Conservation (phyloP, 2,113 vertebrate genomes). For the Oxygymnocypris stewartii region DNA sequence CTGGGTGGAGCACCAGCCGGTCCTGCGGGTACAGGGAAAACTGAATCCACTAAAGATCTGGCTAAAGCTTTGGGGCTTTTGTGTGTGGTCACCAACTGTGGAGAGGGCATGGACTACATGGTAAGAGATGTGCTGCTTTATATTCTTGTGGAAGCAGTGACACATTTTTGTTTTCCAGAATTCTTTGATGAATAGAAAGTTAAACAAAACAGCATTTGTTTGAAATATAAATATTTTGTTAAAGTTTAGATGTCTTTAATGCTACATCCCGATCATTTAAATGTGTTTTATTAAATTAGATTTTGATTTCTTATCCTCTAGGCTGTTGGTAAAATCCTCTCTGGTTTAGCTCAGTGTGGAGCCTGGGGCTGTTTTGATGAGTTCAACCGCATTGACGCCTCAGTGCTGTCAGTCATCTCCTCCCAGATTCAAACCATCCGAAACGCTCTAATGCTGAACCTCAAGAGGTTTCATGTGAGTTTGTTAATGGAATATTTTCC, state of each 20-base stretch:
- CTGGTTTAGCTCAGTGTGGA: constrained; percentile 92
- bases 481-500: neutral
- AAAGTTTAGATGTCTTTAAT: neutral
- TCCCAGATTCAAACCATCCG: constrained; percentile 96
- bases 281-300: neutral
- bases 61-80: constrained; percentile 94
- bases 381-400: constrained; percentile 95
- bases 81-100: constrained; percentile 96
- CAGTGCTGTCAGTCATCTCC: constrained; percentile 95
- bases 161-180: neutral
- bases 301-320: constrained; percentile 57
- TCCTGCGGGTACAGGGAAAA: constrained; percentile 97
- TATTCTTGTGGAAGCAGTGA: neutral
- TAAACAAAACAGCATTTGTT: neutral
- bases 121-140: constrained; percentile 69
- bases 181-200: neutral
- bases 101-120: constrained; percentile 97
- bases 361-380: constrained; percentile 99
- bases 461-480: constrained; percentile 86
- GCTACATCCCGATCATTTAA: neutral
- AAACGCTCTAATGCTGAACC: constrained; percentile 86
- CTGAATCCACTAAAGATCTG: constrained; percentile 95
- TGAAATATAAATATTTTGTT: neutral
- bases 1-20: constrained; percentile 93
- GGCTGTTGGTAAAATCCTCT: constrained; percentile 96